phyloP scores from a whole-genome alignment of 2,797 vertebrate species.

The Glyptemys insculpta region DNA sequence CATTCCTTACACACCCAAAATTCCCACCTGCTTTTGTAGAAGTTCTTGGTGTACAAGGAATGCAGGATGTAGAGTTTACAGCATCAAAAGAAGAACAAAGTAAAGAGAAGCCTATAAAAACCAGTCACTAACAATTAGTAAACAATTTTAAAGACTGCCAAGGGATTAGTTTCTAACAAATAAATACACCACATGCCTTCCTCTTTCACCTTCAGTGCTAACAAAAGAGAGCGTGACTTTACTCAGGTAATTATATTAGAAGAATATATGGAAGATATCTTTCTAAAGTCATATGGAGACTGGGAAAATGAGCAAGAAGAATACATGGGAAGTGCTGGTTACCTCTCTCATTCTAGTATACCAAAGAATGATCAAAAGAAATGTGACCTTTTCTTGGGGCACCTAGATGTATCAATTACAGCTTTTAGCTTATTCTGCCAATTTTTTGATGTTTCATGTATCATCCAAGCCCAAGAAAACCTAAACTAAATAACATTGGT shows the following conservation, averaged over 20 bases:
- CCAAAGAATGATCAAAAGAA: slow-evolving; percentile 34
- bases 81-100: neutral
- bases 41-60: neutral
- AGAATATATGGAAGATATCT: neutral
- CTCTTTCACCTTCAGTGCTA: neutral
- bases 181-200: neutral
- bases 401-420: neutral
- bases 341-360: neutral
- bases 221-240: neutral
- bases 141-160: neutral
- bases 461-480: neutral
- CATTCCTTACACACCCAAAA: neutral
- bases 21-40: neutral
- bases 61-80: neutral
- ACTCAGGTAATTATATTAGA: neutral
- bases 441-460: slow-evolving; percentile 15
- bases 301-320: neutral
- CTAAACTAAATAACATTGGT: neutral
- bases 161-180: neutral
- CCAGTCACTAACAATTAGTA: neutral
- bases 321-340: neutral
- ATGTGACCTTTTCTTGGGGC: slow-evolving; percentile 31
- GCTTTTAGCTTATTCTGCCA: slow-evolving; percentile 13
- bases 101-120: neutral
- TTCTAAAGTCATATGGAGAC: neutral